Base-by-base conservation (phyloP, 1,140 invertebrate genomes). In the Papilio polytes region DNA sequence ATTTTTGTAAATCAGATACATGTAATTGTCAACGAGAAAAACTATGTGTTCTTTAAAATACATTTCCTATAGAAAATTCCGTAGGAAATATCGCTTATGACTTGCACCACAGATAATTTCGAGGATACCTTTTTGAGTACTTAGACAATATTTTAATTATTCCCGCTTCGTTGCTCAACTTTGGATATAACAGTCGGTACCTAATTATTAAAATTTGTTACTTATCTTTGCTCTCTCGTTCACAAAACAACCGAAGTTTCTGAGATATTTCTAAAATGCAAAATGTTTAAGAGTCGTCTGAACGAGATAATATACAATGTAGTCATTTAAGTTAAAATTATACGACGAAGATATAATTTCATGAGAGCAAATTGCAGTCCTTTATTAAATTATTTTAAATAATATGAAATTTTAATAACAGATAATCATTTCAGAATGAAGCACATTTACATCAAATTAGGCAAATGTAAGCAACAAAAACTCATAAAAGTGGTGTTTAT, bases 91-190 rank as follows among this genome's bases (percentile, higher is more conserved):
- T 13, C 9, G 22, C 74, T 76, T 56, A 7, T 53, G 53, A 66
- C 53, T 78, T 86, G 18, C 1, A 73, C 80, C 80, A 81, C 44
- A 22, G 59, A 76, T 73, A 80, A 77, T 74, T 80, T 74, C 66
- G 82, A 85, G 82, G 80, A 82, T 81, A 15, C 46, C 84, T 81
- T 81, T 84, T 88, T 81, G 80, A 70, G 80, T 53, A 80, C 84
- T 80, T 80, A 81, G 82, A 80, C 85, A 85, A 87, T 88, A 88
- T 85, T 88, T 88, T 87, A 85, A 88, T 88, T 88, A 88, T 88
- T 86, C 80, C 66, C 74, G 85, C 83, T 80, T 63, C 82, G 83
- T 78, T 80, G 80, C 51, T 51, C 26, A 85, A 85, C 80, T 87
- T 87, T 36, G 20, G 74, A 73, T 83, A 77, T 85, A 83, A 78